These are phyloP conservation scores for Drosophila auraria DNA, from an alignment of 1,140 invertebrate species.

Conservation along the genomic window DNA sequence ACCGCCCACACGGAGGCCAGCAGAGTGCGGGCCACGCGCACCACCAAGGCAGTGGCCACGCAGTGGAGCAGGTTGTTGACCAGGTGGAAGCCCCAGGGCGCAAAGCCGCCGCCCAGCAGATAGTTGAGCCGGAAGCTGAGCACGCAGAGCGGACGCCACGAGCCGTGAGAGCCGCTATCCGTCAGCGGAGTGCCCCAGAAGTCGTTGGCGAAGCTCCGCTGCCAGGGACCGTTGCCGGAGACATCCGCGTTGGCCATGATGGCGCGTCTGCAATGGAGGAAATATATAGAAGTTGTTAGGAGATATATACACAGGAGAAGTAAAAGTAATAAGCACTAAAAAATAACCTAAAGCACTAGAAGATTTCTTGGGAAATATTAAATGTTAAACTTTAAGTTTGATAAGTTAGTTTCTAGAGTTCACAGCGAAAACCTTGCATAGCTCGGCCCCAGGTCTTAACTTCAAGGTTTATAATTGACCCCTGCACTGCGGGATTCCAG, in stretches of 20 bases:
- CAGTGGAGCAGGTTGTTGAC: constrained; percentile 95
- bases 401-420: background rate
- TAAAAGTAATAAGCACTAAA: background rate
- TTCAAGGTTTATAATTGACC: background rate
- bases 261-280: constrained; percentile 89
- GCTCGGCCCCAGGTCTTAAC: background rate
- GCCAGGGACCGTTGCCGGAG: constrained; percentile 89
- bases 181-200: constrained; percentile 96
- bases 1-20: constrained; percentile 89
- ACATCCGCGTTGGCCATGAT: constrained; percentile 95
- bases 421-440: background rate
- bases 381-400: background rate
- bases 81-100: constrained; percentile 96
- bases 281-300: background rate
- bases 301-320: too few species aligned
- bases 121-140: constrained; percentile 97
- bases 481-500: background rate
- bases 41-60: constrained; percentile 92
- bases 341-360: background rate
- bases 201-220: constrained; percentile 92
- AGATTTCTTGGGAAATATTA: background rate
- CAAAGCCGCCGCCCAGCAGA: constrained; percentile 93
- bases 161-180: constrained; percentile 95
- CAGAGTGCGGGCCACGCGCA: constrained; percentile 89
- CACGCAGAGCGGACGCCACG: constrained; percentile 96